Base-by-base conservation (phyloP, 1,140 invertebrate genomes). In the Ectropis grisescens region DNA sequence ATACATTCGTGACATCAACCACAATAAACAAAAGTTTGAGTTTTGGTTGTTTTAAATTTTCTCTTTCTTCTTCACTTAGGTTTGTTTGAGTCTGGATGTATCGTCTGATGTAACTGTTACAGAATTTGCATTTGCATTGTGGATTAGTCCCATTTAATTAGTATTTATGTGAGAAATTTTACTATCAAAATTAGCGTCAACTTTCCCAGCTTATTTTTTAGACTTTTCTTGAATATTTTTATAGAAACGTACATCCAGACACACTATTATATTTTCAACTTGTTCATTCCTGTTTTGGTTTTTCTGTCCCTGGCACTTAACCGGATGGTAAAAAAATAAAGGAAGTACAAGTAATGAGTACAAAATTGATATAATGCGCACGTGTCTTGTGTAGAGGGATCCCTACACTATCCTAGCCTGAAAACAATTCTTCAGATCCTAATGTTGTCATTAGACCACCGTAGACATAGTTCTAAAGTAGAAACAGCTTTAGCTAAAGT, bases 271-370 rank as follows among this genome's bases (percentile, higher is more conserved):
- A 37, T 31, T 52, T 57, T 60, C 56, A 55, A 60, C 46, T 60
- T 74, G 62, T 67, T 70, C 41, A 69, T 68, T 68, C 67, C 46
- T 64, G 23, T 58, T 65, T 65, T 68, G 50, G 41, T 66, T 70
- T 60, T 64, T 71, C 55, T 74, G 54, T 60, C 62, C 68, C 67
- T 71, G 68, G 70, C 74, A 79, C 70, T 48, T 56, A 50, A 54
- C 65, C 32, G 74, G 74, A 79, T 47, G 58, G 52, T 64, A 55
- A 42, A 32, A 39, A 31, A 44, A 19, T 50, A 41, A 71, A 79
- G 74, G 74, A 79, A 79, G 74, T 79, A 79, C 74, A 79, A 79
- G 74, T 79, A 79, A 79, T 74, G 51, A 71, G 54, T 75, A 61
- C 54, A 74, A 58, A 68, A 57, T 71, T 74, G 60, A 69, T 75